These are phyloP conservation scores for Mesocricetus auratus DNA, from an alignment of 2,113 vertebrate species.

Conservation along the genomic window DNA sequence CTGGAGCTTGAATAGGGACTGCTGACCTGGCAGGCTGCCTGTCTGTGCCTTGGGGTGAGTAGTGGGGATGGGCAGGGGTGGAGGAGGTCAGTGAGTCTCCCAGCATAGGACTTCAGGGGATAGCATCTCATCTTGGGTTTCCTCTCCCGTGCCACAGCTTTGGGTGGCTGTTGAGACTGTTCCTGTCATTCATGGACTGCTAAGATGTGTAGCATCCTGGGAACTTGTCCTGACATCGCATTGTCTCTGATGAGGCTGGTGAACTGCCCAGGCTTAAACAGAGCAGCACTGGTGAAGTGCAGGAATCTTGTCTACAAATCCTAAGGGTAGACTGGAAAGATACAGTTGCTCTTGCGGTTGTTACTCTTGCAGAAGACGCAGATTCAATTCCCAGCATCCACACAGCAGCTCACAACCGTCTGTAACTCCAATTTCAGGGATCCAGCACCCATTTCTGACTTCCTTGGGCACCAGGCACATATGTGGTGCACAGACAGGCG, in stretches of 20 bases:
- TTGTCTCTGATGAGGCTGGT: not conserved
- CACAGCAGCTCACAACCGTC: not conserved
- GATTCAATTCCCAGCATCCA: not conserved
- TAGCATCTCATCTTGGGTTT: not conserved
- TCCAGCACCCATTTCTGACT: not conserved
- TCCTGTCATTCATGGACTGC: not conserved
- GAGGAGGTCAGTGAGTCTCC: conserved; percentile 53
- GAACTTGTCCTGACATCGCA: not conserved
- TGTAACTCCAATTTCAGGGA: not conserved
- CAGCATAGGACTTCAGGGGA: conserved; percentile 23
- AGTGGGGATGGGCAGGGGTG: not conserved
- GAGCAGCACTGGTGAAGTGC: not conserved
- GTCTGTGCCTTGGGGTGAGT: not conserved
- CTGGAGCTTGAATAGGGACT: conserved; percentile 67
- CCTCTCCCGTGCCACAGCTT: not conserved
- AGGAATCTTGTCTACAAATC: conserved; percentile 21
- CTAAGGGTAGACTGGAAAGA: too few species aligned
- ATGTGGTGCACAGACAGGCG: not conserved
- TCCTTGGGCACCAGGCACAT: not conserved
- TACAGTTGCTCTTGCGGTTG: too few species aligned
- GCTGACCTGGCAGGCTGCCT: conserved; percentile 67
- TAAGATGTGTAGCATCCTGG: not conserved
- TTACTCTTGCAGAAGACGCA: not conserved
- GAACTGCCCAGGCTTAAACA: conserved; percentile 35
- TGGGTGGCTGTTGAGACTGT: not conserved